A percentile compares a stretch with the other conserved stretches of the same genome.
phyloP scores from a whole-genome alignment of 2,113 vertebrate species.

The Polypterus bichir region DNA sequence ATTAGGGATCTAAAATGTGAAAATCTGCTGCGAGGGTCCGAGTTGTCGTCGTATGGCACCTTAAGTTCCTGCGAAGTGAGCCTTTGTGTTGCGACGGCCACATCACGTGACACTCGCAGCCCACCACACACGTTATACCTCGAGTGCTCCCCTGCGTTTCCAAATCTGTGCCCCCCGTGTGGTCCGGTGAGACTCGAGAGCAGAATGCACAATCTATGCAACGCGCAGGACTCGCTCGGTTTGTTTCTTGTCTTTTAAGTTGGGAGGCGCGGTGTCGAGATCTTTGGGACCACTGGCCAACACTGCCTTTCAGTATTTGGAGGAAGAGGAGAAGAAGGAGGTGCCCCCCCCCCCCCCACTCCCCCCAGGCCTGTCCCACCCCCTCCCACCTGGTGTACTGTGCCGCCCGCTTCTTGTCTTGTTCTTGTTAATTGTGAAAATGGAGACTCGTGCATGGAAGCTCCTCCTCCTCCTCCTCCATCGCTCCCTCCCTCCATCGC shows the following conservation, averaged over 20 bases:
- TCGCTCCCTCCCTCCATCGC: conserved; percentile 33
- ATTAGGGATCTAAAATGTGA: no score
- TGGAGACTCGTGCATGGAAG: conserved; percentile 62
- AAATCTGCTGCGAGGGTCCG: no score
- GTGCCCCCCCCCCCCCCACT: not conserved
- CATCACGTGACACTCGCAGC: no score
- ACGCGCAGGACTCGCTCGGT: no score
- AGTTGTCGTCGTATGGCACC: no score
- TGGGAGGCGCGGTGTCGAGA: not conserved
- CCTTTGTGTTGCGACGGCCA: no score
- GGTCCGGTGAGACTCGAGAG: no score
- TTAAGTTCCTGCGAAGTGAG: no score
- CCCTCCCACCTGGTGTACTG: not conserved
- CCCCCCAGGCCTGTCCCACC: not conserved
- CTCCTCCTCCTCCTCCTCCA: conserved; percentile 37
- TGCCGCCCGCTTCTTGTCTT: conserved; percentile 4
- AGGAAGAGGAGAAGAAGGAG: not conserved
- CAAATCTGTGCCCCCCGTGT: no score
- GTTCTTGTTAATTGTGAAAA: conserved; percentile 5
- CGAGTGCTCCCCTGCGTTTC: no score
- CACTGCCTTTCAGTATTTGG: not conserved
- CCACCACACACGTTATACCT: no score
- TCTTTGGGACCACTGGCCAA: not conserved
- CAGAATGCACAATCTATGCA: no score
- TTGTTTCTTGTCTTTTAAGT: not conserved